phyloP scores from a whole-genome alignment of 2,888 invertebrate species.

The Gibbula magus region DNA sequence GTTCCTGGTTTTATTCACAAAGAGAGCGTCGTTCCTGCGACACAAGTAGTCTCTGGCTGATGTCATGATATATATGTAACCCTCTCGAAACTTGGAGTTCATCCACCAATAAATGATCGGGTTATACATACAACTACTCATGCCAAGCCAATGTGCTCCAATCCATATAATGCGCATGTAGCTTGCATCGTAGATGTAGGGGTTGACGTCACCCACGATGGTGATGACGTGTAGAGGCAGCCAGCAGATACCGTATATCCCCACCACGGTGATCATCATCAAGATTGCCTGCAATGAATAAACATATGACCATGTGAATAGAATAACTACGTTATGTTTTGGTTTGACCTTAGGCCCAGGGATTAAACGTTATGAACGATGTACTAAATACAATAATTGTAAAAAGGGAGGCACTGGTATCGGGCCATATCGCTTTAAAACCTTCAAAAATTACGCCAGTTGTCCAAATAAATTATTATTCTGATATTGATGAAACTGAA shows the following conservation, averaged over 20 bases:
- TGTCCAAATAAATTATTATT: too few relatives aligned
- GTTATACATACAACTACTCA: constrained; percentile 97
- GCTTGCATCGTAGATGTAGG: constrained; percentile 43
- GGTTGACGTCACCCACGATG: constrained; percentile 78
- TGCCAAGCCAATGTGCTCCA: constrained; percentile 85
- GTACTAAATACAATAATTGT: too few relatives aligned
- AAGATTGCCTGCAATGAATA: constrained; percentile 78
- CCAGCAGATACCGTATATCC: constrained; percentile 96
- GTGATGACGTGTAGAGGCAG: constrained; percentile 94
- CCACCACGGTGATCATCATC: constrained; percentile 91
- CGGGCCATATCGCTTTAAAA: too few relatives aligned
- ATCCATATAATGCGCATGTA: constrained; percentile 59
- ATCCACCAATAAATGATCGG: constrained; percentile 97
- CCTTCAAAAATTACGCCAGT: too few relatives aligned
- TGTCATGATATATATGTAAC: constrained; percentile 38
- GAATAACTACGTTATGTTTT: too few relatives aligned
- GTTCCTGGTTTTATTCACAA: not conserved
- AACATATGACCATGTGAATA: too few relatives aligned
- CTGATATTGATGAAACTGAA: too few relatives aligned
- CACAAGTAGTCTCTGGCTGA: constrained; percentile 23
- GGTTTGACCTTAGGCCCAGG: too few relatives aligned
- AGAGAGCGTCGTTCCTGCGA: not conserved
- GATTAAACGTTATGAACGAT: too few relatives aligned
- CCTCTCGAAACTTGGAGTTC: constrained; percentile 83
- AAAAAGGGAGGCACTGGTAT: too few relatives aligned